Percentiles rank a stretch among this genome's conserved stretches.
phyloP scores from a whole-genome alignment of 1,140 invertebrate species.

The Atta cephalotes region DNA sequence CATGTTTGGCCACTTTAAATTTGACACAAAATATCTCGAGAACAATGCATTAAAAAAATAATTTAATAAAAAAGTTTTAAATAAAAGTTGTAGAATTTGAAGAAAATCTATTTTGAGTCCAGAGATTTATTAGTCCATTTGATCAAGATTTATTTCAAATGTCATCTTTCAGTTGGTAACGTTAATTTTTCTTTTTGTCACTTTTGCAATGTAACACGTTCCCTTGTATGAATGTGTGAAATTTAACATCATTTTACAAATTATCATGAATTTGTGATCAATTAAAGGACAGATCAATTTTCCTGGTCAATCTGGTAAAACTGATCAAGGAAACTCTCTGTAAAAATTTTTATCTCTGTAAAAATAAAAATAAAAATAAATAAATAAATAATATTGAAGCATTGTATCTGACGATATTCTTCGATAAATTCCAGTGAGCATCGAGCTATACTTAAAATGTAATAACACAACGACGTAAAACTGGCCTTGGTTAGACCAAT shows the following conservation, averaged over 20 bases:
- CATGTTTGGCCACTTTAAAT: too few relatives aligned
- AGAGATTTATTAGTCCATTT: too few relatives aligned
- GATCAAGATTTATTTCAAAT: too few relatives aligned
- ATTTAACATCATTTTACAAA: background rate
- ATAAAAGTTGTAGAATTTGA: too few relatives aligned
- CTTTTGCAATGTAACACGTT: too few relatives aligned
- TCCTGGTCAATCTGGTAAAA: background rate
- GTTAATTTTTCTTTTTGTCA: too few relatives aligned
- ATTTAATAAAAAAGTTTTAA: too few relatives aligned
- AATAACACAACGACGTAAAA: slow-evolving; percentile 22
- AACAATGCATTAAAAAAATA: too few relatives aligned
- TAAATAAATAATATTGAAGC: background rate
- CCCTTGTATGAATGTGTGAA: background rate
- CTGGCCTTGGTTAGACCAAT: slow-evolving; percentile 61
- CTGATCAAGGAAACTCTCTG: background rate
- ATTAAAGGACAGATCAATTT: background rate
- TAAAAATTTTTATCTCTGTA: background rate
- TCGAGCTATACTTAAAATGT: slow-evolving; percentile 5
- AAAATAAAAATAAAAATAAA: background rate
- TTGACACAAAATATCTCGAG: too few relatives aligned
- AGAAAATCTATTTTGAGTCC: too few relatives aligned
- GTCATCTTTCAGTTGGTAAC: too few relatives aligned
- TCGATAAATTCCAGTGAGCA: slow-evolving; percentile 10
- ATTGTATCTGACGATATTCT: background rate
- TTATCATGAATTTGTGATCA: background rate